These are phyloP conservation scores for Mandrillus leucophaeus DNA, from an alignment of 2,113 vertebrate species.

Conservation along the genomic window DNA sequence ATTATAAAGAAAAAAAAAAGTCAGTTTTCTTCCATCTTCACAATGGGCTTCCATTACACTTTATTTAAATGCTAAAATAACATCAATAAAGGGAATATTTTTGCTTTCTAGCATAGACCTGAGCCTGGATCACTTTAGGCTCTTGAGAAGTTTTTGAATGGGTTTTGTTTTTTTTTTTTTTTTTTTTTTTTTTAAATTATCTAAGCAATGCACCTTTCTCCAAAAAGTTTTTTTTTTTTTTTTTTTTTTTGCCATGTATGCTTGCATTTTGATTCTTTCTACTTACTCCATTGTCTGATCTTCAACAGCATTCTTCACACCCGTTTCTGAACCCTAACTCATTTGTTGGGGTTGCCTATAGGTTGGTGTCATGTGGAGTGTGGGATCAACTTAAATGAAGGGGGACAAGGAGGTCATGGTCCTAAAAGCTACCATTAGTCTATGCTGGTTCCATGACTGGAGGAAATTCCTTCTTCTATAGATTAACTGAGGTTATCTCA, in stretches of 20 bases:
- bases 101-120: neutral
- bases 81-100: neutral
- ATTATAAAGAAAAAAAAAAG: neutral
- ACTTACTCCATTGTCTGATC: neutral
- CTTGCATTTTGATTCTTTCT: neutral
- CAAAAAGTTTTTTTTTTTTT: neutral
- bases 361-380: neutral
- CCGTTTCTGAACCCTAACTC: neutral
- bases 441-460: neutral
- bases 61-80: constrained; percentile 27
- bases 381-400: neutral
- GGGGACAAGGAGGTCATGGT: neutral
- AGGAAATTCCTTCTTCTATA: neutral
- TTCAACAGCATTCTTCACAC: neutral
- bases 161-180: neutral
- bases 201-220: too few species aligned
- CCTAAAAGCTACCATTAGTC: neutral
- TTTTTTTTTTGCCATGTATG: neutral
- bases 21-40: neutral
- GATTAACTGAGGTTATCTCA: neutral
- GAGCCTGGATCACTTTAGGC: neutral
- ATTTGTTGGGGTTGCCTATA: neutral
- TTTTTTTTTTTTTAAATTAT: neutral
- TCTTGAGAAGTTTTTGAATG: neutral
- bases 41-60: neutral